Evolutionary conservation across 2,797 vertebrate genomes (phyloP).

Genomic region (Miopithecus talapoin): DNA sequence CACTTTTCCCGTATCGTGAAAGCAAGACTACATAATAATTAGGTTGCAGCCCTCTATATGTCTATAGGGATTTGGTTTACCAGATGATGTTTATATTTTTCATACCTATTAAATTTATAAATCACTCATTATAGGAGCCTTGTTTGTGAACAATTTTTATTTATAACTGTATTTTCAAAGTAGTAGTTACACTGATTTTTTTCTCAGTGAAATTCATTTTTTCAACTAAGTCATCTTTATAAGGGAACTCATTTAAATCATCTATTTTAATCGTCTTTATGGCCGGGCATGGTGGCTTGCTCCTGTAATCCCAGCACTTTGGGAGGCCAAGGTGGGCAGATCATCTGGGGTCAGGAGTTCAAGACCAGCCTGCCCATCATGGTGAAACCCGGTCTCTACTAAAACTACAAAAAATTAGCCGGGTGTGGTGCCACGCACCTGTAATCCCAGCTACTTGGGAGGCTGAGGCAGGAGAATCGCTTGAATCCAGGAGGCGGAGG

Average conservation of each 20-base stretch:
- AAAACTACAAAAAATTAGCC: no score
- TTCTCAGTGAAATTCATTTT: slow-evolving; percentile 23
- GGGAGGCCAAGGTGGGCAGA: no score
- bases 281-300: no score
- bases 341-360: no score
- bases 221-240: background rate
- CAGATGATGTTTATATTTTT: background rate
- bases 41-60: background rate
- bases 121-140: background rate
- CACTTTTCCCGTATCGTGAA: slow-evolving; percentile 9
- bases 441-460: no score
- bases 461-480: no score
- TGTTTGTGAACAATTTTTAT: background rate
- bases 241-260: background rate
- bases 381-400: no score
- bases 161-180: slow-evolving; percentile 7
- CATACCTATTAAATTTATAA: background rate
- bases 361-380: no score
- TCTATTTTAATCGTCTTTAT: no score
- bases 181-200: background rate
- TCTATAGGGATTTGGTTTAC: background rate
- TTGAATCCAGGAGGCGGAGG: no score
- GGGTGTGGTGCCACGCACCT: no score
- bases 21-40: background rate
- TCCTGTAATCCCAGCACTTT: no score